A percentile compares a stretch with the other conserved stretches of the same genome.
Conservation (phyloP, 2,888 invertebrate species). For the Erebia epiphron region DNA sequence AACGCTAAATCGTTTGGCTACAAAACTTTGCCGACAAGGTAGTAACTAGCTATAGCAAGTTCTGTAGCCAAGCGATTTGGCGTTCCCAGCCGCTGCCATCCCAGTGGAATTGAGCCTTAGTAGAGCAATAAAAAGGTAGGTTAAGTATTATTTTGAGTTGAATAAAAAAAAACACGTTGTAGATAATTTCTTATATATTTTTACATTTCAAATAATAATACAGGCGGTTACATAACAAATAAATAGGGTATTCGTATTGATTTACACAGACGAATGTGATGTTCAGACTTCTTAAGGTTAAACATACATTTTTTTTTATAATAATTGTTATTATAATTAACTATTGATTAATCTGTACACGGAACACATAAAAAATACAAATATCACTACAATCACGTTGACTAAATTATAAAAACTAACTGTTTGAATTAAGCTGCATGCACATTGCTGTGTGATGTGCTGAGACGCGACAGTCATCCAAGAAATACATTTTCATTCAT, state of each 20-base stretch:
- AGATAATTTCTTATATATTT: constrained; percentile 79
- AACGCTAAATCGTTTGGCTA: too few species aligned
- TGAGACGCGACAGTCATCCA: too few species aligned
- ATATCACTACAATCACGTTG: constrained; percentile 31
- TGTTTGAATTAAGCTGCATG: too few species aligned
- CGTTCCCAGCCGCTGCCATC: too few species aligned
- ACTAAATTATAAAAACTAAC: constrained; percentile 9
- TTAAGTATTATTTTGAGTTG: not conserved
- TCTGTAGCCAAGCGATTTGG: too few species aligned
- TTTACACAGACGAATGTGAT: constrained; percentile 61
- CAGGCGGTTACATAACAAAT: constrained; percentile 82
- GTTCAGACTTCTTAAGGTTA: constrained; percentile 43
- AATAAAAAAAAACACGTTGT: constrained; percentile 47
- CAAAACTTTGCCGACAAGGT: too few species aligned
- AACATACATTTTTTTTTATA: constrained; percentile 42
- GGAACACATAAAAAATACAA: constrained; percentile 31
- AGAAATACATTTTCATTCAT: too few species aligned
- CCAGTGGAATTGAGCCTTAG: too few species aligned
- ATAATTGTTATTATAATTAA: constrained; percentile 25
- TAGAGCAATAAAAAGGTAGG: too few species aligned
- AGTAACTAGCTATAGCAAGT: too few species aligned
- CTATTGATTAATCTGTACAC: constrained; percentile 44
- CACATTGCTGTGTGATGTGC: too few species aligned
- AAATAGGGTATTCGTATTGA: constrained; percentile 66
- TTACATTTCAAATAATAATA: constrained; percentile 77